These are phyloP conservation scores for Arbacia lixula DNA, from an alignment of 53 echinoderm and acorn worm genomes.

Conservation along the genomic window DNA sequence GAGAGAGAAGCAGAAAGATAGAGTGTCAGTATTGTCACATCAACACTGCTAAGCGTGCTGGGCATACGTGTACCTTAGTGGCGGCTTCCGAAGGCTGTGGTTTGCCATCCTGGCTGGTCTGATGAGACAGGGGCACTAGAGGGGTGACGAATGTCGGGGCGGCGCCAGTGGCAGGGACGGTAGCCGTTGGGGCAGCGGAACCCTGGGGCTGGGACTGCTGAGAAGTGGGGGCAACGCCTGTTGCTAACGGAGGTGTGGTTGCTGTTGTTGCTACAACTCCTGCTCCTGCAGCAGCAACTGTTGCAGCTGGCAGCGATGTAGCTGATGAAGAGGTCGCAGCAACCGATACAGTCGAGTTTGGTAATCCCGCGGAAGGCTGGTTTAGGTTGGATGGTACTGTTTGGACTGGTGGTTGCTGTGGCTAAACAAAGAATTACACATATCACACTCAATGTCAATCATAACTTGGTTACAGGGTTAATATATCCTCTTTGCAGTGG, in stretches of 20 bases:
- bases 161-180: not conserved
- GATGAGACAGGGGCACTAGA: not conserved
- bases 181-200: not conserved
- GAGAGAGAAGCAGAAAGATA: no score
- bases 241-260: not conserved
- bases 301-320: no score
- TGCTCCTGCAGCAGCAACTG: constrained; percentile 9
- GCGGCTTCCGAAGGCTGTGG: constrained; percentile 28
- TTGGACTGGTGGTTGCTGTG: no score
- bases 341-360: not conserved
- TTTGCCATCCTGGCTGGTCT: constrained; percentile 10
- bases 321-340: constrained; percentile 20
- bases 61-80: constrained; percentile 37
- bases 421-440: no score
- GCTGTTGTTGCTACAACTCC: constrained; percentile 28
- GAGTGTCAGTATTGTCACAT: no score
- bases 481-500: no score
- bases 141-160: not conserved
- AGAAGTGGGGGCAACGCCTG: constrained; percentile 2
- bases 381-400: no score
- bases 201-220: constrained; percentile 16
- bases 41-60: no score
- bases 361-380: no score
- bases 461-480: no score
- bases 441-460: no score